Evolutionary conservation across 2,888 invertebrate genomes (phyloP), one percentile per base, ranked within the genome.

Genomic region (Zhuqinia jingwanae): DNA sequence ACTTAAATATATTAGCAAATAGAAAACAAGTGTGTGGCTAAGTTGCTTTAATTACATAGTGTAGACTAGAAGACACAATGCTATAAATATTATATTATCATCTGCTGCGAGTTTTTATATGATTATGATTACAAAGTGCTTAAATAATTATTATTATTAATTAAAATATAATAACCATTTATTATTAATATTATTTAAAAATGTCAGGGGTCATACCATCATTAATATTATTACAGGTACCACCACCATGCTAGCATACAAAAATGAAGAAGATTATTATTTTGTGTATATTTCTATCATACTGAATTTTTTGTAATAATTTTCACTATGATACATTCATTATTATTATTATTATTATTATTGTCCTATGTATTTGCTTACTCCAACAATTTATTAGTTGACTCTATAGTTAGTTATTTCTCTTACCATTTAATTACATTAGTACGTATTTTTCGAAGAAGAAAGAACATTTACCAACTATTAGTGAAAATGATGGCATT

Each of bases 21-120:
- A 42, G n/a, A 65, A 36, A 65, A 17, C 65, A 65, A 42, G 36
- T 36, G 36, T 42, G 65, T 27, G 56, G 68, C 73, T 58, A 42
- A 42, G 45, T 42, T 81, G 81, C 81, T 70, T 81, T 81, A 81
- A 81, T 27, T 81, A 42, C 11, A 53, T 17, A 42, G 17, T 42
- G 30, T n/a, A n/a, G n/a, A n/a, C n/a, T n/a, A n/a, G n/a, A 65
- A 65, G 42, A 65, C 42, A 42, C 11, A 63, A 60, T 17, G 13
- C 53, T n/a, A n/a, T n/a, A n/a, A n/a, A n/a, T n/a, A n/a, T n/a
- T n/a, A n/a, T n/a, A n/a, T n/a, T n/a, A n/a, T n/a, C n/a, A n/a
- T n/a, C n/a, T n/a, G n/a, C n/a, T n/a, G n/a, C 30, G 27, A 36
- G 36, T 70, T 68, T 68, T 80, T 70, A 63, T 78, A 63, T 42